phyloP scores from a whole-genome alignment of 2,113 vertebrate species.

The Catharus fuscescens region DNA sequence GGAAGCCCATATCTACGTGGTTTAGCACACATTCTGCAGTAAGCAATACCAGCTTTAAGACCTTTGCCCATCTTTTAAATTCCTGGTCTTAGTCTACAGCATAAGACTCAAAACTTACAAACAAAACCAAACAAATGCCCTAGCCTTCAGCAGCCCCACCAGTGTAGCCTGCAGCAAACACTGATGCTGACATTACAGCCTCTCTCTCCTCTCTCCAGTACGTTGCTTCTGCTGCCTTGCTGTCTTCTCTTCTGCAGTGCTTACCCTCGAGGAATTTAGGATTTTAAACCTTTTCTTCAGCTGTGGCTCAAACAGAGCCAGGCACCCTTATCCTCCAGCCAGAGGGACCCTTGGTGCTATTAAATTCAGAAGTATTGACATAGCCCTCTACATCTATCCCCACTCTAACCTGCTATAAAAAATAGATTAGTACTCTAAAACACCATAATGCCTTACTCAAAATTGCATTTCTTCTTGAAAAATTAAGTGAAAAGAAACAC shows the following conservation, averaged over 20 bases:
- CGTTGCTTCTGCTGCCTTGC: neutral
- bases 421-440: neutral
- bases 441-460: neutral
- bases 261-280: neutral
- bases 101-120: neutral
- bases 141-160: neutral
- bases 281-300: neutral
- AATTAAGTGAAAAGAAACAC: neutral
- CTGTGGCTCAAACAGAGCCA: neutral
- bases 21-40: neutral
- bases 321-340: neutral
- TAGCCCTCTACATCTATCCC: neutral
- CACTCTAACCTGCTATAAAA: neutral
- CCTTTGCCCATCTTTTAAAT: neutral
- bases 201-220: neutral
- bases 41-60: neutral
- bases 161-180: neutral
- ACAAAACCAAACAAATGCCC: neutral
- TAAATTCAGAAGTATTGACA: neutral
- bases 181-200: neutral
- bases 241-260: neutral
- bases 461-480: neutral
- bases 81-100: neutral
- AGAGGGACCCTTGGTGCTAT: neutral
- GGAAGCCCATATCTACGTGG: neutral